Base-by-base conservation (phyloP, 2,113 vertebrate genomes). In the Origma solitaria region DNA sequence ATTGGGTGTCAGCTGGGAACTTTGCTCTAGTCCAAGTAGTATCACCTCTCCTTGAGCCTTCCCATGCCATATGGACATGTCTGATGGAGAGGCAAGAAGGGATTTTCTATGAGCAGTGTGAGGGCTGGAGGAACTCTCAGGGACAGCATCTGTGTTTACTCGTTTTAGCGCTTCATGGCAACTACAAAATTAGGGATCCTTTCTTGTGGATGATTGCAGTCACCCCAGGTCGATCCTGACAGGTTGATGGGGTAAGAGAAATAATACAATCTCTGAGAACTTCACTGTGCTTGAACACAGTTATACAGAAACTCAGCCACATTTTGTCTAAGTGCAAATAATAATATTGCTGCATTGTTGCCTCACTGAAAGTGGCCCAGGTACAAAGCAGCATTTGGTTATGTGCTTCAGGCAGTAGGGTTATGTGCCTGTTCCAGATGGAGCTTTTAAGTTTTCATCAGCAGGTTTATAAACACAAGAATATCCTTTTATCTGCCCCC, bases 381-480 rank as follows among this genome's bases (percentile, higher is more conserved):
- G 50, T 38, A 51, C 89, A 92, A 82, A 85, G 82, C 73, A 90
- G 71, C 80, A 18, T 73, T 81, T 77, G 49, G 19, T 61, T 80
- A 7, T 79, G 30, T 86, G 94, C 95, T 91, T 94, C 11, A 0
- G 71, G 94, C 28, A 1, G 40, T 61, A 24, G 40, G 53, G 71
- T 70, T 88, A 16, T 69, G 60, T 73, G 66, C 70, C n/a, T 77
- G 38, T 47, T 65, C 90, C 78, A 97, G 62, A 90, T 96, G 95
- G 85, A 91, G 93, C 72, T 82, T 95, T 96, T 66, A 96, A 95
- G 95, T 94, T 96, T 96, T 95, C 64, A 96, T 94, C 79, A 92
- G 68, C 47, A 44, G 82, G 60, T 91, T 91, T 86, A 90, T 88
- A 90, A 95, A 84, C 53, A 83, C 44, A 77, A 82, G 56, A 90